Evolutionary conservation across 2,797 vertebrate genomes (phyloP), one percentile per base, ranked within the genome.

Genomic region (Catharus ustulatus): DNA sequence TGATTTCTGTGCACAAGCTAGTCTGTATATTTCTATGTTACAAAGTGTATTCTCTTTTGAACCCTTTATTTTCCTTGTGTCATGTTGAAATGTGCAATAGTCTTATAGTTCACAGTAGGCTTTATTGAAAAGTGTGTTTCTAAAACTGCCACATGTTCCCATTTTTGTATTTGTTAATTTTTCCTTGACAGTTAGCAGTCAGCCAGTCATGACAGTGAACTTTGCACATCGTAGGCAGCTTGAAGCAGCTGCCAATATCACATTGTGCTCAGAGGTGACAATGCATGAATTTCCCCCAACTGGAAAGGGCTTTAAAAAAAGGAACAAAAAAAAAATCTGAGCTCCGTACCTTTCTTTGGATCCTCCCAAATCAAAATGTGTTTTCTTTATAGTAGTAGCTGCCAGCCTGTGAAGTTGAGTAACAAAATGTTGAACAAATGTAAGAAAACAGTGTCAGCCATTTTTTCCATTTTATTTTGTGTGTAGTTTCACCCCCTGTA

Each of bases 81-180:
- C 98, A 98, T 98, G 96, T 98, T 98, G 98, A 98, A 98, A 98
- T 97, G 99, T 99, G 99, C 98, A 99, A 99, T 99, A 99, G 98
- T 98, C 98, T 98, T 38, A 63, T 98, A 98, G 98, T 98, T 98
- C 98, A 98, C 98, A 97, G 97, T 97, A 98, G 98, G 97, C 98
- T 97, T 97, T 97, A 94, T 94, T 96, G 69, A 88, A 93, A 96
- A 97, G 95, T 97, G 94, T 96, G 93, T 98, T 98, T 97, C 95
- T 97, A 97, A 97, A 94, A 95, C 93, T 95, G 93, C 87, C 94
- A 97, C 90, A 83, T 86, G 81, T 97, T 98, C 92, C 97, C 95
- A 93, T 95, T 91, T 94, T 87, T 93, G 80, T 95, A 92, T 92
- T 89, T 93, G 77, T 92, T 90, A 42, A 81, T 92, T 95, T 96